Evolutionary conservation across 2,888 invertebrate species (phyloP), one percentile per base, ranked within the genome.

Genomic region (Leptodirus hochenwartii): DNA sequence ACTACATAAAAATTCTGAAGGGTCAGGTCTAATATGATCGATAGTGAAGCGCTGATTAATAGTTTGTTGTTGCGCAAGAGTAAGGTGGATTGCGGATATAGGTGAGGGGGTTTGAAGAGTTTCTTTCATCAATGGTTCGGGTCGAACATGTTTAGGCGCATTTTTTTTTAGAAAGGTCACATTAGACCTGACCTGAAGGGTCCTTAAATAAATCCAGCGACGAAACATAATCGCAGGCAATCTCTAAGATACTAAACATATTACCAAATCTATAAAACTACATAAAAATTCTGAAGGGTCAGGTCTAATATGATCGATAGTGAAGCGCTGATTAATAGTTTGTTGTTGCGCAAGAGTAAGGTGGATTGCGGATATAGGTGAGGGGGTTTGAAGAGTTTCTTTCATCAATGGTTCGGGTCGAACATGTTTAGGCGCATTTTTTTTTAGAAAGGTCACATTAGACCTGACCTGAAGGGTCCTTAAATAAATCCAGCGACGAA

Each of bases 281-380:
- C n/a, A n/a, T n/a, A n/a, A n/a, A n/a, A n/a, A n/a, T n/a, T n/a
- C n/a, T n/a, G n/a, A n/a, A n/a, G n/a, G n/a, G n/a, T n/a, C n/a
- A n/a, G n/a, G n/a, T n/a, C n/a, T n/a, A n/a, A n/a, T n/a, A n/a
- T n/a, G n/a, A n/a, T n/a, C n/a, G n/a, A n/a, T n/a, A n/a, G n/a
- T n/a, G 85, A 85, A 49, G 84, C 85, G 3, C 87, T 85, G 1
- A 62, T 84, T 28, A 54, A 87, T 9, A 85, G 85, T 23, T 51
- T 87, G 25, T 88, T 82, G 52, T 61, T 88, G 45, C 88, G 88
- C 53, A 81, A 84, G 45, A 85, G 85, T 50, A 80, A 80, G 60
- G 51, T 85, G 44, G 88, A 88, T 53, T 88, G 88, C 88, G 81
- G 82, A 45, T 88, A 84, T 56, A 66, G 76, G 73, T 77, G 48